These are phyloP conservation scores for Caenorhabditis uteleia DNA, from an alignment of 2,888 invertebrate species.

Conservation along the genomic window DNA sequence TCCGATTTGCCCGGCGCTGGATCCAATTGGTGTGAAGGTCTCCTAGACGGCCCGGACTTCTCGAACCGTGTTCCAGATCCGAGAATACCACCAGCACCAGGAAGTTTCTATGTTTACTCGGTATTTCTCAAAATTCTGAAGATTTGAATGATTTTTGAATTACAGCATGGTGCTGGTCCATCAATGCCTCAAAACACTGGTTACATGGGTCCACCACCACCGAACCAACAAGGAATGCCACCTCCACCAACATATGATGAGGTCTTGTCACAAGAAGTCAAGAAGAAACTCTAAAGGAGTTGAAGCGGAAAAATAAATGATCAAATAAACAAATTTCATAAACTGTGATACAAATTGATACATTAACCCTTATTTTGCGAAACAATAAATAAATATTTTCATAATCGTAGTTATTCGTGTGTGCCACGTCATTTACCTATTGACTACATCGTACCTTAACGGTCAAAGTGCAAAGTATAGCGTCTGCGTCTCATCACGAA, in stretches of 20 bases:
- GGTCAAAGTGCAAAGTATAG: no score
- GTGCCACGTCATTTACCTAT: no score
- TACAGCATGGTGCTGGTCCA: no score
- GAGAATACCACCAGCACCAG: constrained; percentile 31
- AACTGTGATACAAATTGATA: no score
- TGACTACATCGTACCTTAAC: no score
- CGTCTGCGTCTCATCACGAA: no score
- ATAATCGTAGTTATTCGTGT: no score
- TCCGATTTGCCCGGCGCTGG: constrained; percentile 12
- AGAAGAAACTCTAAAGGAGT: constrained; percentile 28
- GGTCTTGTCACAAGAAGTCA: constrained; percentile 28
- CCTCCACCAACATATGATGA: constrained; percentile 33
- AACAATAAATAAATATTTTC: no score
- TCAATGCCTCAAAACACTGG: constrained; percentile 1
- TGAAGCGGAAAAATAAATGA: no score
- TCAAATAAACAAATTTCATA: no score
- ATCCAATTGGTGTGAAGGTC: constrained; percentile 20
- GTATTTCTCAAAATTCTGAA: constrained; percentile 1
- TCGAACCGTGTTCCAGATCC: constrained; percentile 25
- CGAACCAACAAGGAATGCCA: constrained; percentile 10
- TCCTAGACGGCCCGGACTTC: constrained; percentile 37
- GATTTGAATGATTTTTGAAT: constrained; percentile 5
- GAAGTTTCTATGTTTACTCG: constrained; percentile 15
- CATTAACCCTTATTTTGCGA: no score
- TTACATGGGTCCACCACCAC: constrained; percentile 5